Conservation (phyloP, 2,113 vertebrate species). For the Xenopus borealis region DNA sequence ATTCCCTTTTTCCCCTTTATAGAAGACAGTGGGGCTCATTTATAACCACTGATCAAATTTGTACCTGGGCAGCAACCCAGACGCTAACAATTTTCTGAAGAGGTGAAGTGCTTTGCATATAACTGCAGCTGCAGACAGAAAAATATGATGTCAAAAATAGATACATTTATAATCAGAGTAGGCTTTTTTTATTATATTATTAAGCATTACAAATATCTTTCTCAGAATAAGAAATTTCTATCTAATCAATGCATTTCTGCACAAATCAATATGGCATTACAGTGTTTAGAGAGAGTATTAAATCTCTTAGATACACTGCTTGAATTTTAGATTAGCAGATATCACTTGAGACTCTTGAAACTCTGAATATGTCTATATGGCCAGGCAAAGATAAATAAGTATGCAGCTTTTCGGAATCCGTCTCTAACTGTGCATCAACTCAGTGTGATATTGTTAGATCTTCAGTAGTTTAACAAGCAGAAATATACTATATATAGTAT, state of each 20-base stretch:
- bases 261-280: constrained; percentile 54
- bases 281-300: constrained; percentile 58
- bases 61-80: background rate
- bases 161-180: background rate
- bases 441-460: too few relatives aligned
- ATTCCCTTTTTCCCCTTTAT: too few relatives aligned
- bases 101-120: background rate
- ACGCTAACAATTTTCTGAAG: background rate
- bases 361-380: too few relatives aligned
- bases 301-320: constrained; percentile 56
- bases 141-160: background rate
- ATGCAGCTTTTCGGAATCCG: too few relatives aligned
- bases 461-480: too few relatives aligned
- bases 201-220: constrained; percentile 6
- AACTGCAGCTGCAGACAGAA: constrained; percentile 13
- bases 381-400: too few relatives aligned
- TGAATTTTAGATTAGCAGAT: constrained; percentile 55
- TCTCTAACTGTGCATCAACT: too few relatives aligned
- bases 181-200: constrained; percentile 27
- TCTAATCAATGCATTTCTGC: constrained; percentile 13
- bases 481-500: too few relatives aligned
- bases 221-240: background rate
- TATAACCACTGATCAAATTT: too few relatives aligned
- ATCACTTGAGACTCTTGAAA: constrained; percentile 49
- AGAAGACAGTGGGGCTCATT: too few relatives aligned